A percentile compares a stretch with the other conserved stretches of the same genome.
These are phyloP conservation scores for Enteromius unitaeniatus DNA, from an alignment of 2,797 vertebrate genomes.

Conservation along the genomic window DNA sequence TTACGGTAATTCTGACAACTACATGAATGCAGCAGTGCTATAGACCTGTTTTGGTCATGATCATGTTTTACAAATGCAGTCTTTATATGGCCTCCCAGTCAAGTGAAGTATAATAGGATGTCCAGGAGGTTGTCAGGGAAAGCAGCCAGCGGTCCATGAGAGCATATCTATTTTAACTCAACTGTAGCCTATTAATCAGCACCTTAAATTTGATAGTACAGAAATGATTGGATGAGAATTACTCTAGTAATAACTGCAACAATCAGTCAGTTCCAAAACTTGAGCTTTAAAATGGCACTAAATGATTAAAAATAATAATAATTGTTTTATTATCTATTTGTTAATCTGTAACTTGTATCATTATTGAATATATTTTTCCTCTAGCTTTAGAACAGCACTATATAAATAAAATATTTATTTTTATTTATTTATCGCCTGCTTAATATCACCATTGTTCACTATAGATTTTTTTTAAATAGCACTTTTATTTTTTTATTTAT, in stretches of 20 bases:
- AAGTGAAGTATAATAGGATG: slow-evolving; percentile 41
- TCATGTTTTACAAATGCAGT: slow-evolving; percentile 35
- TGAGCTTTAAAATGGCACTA: background rate
- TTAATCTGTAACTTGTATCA: background rate
- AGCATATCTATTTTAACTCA: background rate
- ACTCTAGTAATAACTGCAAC: slow-evolving; percentile 1
- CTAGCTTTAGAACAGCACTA: background rate
- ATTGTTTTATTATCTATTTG: background rate
- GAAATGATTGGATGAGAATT: background rate
- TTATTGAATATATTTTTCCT: background rate
- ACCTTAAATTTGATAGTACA: background rate
- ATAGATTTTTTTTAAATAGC: no score
- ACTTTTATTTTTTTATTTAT: background rate
- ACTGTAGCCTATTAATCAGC: background rate
- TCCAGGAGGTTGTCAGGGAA: slow-evolving; percentile 52
- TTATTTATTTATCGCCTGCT: background rate
- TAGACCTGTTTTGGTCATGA: background rate
- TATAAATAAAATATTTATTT: background rate
- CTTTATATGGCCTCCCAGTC: slow-evolving; percentile 53
- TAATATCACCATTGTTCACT: background rate
- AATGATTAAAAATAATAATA: background rate
- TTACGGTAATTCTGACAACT: background rate
- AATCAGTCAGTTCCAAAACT: slow-evolving; percentile 6
- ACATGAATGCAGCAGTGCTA: background rate
- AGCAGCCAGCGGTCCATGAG: background rate